These are phyloP conservation scores for Bubo bubo DNA, from an alignment of 2,113 vertebrate species.

Conservation along the genomic window DNA sequence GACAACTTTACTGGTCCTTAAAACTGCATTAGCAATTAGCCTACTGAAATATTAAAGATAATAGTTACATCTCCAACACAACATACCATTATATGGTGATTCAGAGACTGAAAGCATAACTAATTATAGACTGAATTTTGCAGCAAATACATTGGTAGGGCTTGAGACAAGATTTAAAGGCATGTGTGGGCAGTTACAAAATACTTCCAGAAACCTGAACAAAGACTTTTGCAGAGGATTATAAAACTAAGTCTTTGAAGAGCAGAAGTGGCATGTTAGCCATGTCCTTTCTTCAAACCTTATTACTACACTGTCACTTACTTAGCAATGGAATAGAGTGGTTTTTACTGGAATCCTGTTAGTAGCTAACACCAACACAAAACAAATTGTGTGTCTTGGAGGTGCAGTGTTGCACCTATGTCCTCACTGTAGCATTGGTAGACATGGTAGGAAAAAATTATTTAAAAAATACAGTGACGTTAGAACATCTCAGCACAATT, in stretches of 20 bases:
- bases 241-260: constrained; percentile 42
- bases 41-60: constrained; percentile 28
- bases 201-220: constrained; percentile 31
- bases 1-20: neutral
- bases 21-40: constrained; percentile 20
- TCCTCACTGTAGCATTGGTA: neutral
- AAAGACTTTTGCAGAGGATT: constrained; percentile 35
- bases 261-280: constrained; percentile 37
- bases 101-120: constrained; percentile 5
- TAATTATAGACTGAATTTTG: constrained; percentile 40
- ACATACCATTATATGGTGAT: neutral
- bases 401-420: neutral
- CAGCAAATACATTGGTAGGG: neutral
- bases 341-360: constrained; percentile 57
- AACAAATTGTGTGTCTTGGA: neutral
- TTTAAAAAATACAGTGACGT: neutral
- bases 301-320: constrained; percentile 22
- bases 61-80: neutral
- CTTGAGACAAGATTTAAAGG: constrained; percentile 18
- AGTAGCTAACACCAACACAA: neutral
- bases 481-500: neutral
- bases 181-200: constrained; percentile 34
- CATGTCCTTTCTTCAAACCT: constrained; percentile 9
- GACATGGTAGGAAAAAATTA: neutral
- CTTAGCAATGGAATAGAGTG: constrained; percentile 42